phyloP scores from a whole-genome alignment of 2,113 vertebrate genomes.

The Patagioenas fasciata region DNA sequence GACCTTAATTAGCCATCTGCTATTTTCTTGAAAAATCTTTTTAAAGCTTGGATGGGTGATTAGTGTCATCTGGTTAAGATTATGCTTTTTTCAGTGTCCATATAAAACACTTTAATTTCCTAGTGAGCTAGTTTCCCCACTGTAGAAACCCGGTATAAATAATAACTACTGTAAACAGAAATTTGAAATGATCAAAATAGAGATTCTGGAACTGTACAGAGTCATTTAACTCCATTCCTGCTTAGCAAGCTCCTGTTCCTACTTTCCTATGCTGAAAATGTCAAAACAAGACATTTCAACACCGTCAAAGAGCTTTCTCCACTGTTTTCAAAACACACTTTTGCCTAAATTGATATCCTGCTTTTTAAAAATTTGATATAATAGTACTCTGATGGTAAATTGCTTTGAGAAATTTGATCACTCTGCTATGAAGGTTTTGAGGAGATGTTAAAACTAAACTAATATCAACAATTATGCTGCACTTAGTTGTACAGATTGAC shows the following conservation, averaged over 20 bases:
- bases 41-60: neutral
- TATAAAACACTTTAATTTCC: neutral
- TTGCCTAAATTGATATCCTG: conserved; percentile 4
- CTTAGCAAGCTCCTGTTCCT: neutral
- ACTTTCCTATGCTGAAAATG: conserved; percentile 24
- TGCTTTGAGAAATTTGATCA: conserved; percentile 7
- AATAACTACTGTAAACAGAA: neutral
- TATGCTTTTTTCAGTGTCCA: neutral
- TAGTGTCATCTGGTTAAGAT: neutral
- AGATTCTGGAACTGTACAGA: neutral
- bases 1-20: neutral
- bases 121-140: neutral
- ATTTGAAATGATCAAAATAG: conserved; percentile 2
- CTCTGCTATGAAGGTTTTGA: neutral
- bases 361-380: neutral
- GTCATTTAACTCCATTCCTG: neutral
- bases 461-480: neutral
- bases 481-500: neutral
- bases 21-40: neutral
- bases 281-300: conserved; percentile 52
- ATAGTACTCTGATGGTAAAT: neutral
- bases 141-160: neutral
- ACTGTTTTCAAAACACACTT: conserved; percentile 49
- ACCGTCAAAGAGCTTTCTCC: neutral
- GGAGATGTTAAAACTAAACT: neutral